Evolutionary conservation across 2,888 invertebrate genomes (phyloP).

Genomic region (Adelphocoris suturalis): DNA sequence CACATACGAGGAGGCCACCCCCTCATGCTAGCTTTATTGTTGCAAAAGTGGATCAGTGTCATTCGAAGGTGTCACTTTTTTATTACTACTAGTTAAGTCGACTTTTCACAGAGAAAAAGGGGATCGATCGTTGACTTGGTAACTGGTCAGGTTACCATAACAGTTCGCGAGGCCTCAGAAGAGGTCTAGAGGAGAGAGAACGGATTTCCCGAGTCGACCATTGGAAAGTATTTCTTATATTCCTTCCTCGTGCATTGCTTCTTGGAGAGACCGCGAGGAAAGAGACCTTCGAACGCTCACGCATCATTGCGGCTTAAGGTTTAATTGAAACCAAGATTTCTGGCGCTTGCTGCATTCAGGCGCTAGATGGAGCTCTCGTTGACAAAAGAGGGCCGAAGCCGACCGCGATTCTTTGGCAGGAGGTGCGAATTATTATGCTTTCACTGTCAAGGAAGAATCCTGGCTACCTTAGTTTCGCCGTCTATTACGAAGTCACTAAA

Average conservation of each 20-base stretch:
- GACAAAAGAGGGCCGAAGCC: constrained; percentile 6
- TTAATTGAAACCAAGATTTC: constrained; percentile 25
- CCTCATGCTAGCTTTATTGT: too few species aligned
- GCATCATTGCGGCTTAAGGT: constrained; percentile 12
- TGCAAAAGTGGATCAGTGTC: too few species aligned
- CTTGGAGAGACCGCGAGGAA: neutral
- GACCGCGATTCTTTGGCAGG: neutral
- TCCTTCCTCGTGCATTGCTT: neutral
- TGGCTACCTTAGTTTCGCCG: neutral
- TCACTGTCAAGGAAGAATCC: neutral
- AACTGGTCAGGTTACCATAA: neutral
- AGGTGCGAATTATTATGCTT: constrained; percentile 48
- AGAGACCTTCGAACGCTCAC: neutral
- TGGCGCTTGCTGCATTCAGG: neutral
- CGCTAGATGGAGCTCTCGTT: neutral
- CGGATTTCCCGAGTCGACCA: neutral
- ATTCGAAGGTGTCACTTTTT: too few species aligned
- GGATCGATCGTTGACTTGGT: neutral
- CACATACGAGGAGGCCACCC: too few species aligned
- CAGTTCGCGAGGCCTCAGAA: neutral
- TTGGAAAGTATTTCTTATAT: constrained; percentile 28
- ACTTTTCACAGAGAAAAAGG: too few species aligned
- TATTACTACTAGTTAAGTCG: too few species aligned
- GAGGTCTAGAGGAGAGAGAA: neutral
- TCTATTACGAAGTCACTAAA: neutral